A percentile compares a stretch with the other conserved stretches of the same genome.
Evolutionary conservation across 2,888 invertebrate species (phyloP).

Genomic region (Hofmannophila pseudospretella): DNA sequence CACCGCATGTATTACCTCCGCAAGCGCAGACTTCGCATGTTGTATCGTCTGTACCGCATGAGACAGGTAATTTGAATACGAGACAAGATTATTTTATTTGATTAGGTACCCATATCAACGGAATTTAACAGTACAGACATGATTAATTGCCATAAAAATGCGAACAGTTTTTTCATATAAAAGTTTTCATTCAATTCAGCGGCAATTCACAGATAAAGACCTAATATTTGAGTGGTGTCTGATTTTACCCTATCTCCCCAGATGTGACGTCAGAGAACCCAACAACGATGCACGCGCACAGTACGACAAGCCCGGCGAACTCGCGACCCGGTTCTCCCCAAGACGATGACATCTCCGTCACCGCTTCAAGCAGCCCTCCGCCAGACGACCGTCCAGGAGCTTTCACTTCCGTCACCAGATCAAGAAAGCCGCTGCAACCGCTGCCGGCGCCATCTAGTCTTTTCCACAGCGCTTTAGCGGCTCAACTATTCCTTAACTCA

Average conservation of each 20-base stretch:
- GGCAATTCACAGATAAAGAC: too few species aligned
- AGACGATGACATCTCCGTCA: slow-evolving; percentile 81
- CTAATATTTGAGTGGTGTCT: too few species aligned
- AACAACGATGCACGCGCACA: slow-evolving; percentile 79
- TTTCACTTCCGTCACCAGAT: slow-evolving; percentile 70
- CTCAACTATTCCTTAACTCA: slow-evolving; percentile 85
- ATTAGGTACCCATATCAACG: too few species aligned
- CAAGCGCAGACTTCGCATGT: slow-evolving; percentile 66
- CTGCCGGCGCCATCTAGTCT: slow-evolving; percentile 65
- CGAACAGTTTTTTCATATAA: too few species aligned
- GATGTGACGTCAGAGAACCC: slow-evolving; percentile 62
- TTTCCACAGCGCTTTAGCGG: slow-evolving; percentile 77
- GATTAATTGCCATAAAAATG: too few species aligned
- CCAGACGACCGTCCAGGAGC: slow-evolving; percentile 76
- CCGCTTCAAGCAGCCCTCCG: slow-evolving; percentile 75
- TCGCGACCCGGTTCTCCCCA: slow-evolving; percentile 78
- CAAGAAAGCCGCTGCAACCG: slow-evolving; percentile 65
- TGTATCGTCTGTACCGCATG: slow-evolving; percentile 66
- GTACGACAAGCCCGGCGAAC: slow-evolving; percentile 83
- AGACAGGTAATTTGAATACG: slow-evolving; percentile 53
- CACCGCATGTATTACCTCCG: slow-evolving; percentile 73
- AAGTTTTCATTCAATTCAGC: too few species aligned
- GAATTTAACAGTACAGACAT: too few species aligned
- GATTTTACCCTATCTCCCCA: too few species aligned
- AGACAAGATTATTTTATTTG: too few species aligned